phyloP scores from a whole-genome alignment of 2,797 vertebrate species.

The Rhodeus uyekii region DNA sequence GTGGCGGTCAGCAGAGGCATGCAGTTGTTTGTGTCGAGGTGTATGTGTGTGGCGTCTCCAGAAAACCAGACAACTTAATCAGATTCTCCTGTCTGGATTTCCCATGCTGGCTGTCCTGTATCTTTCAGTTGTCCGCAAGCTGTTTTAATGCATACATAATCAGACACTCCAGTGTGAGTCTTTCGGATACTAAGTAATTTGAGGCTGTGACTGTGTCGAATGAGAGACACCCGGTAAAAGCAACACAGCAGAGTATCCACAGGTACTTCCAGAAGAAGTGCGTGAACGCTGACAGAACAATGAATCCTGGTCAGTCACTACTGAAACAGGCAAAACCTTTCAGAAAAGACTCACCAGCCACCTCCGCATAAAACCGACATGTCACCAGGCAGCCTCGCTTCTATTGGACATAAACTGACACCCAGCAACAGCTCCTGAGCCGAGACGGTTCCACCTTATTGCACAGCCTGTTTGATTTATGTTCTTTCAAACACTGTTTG shows the following conservation, averaged over 20 bases:
- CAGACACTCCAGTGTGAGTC: slow-evolving; percentile 63
- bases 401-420: slow-evolving; percentile 47
- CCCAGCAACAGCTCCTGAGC: slow-evolving; percentile 37
- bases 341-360: slow-evolving; percentile 41
- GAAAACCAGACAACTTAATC: slow-evolving; percentile 74
- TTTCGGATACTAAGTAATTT: slow-evolving; percentile 63
- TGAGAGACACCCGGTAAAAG: slow-evolving; percentile 29
- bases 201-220: slow-evolving; percentile 47
- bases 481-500: slow-evolving; percentile 45
- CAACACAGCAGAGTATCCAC: slow-evolving; percentile 48
- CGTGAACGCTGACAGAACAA: slow-evolving; percentile 47
- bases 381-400: slow-evolving; percentile 47
- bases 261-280: slow-evolving; percentile 15
- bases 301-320: slow-evolving; percentile 54
- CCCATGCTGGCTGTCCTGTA: slow-evolving; percentile 60
- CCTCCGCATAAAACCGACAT: slow-evolving; percentile 49
- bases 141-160: slow-evolving; percentile 73
- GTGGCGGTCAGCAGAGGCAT: background rate
- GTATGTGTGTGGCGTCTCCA: slow-evolving; percentile 50
- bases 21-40: slow-evolving; percentile 3
- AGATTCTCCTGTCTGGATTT: slow-evolving; percentile 60
- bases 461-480: slow-evolving; percentile 48
- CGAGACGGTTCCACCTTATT: slow-evolving; percentile 52
- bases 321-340: slow-evolving; percentile 49
- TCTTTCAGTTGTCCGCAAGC: slow-evolving; percentile 66